These are phyloP conservation scores for Mallotus villosus DNA, from an alignment of 2,797 vertebrate species.

Conservation along the genomic window DNA sequence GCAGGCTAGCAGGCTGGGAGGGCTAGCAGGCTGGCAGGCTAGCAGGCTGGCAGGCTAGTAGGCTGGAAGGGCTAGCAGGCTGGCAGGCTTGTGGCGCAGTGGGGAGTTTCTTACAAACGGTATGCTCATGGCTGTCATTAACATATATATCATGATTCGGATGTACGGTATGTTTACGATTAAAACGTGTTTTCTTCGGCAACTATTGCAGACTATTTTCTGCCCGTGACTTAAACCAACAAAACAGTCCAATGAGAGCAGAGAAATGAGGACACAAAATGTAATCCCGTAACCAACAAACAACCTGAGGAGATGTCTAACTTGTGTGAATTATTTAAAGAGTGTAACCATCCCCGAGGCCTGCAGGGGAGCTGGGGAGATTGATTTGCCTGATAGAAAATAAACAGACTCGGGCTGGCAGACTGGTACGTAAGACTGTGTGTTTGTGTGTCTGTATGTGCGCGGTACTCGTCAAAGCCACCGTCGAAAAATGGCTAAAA, in stretches of 20 bases:
- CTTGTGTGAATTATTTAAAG: conserved; percentile 66
- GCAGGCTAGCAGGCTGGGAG: background rate
- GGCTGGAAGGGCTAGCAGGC: no score
- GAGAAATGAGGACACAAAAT: background rate
- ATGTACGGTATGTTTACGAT: background rate
- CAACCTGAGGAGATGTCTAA: conserved; percentile 59
- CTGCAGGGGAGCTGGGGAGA: conserved; percentile 63
- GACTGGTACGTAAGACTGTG: conserved; percentile 10
- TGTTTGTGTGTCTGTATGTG: conserved; percentile 32
- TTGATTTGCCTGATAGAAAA: conserved; percentile 58
- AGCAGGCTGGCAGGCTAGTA: no score
- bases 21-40: background rate
- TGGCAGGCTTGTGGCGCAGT: no score
- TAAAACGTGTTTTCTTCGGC: background rate
- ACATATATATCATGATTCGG: no score
- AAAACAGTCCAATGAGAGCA: background rate
- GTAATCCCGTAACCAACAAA: conserved; percentile 37
- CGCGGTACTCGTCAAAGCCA: background rate
- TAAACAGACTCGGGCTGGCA: conserved; percentile 63
- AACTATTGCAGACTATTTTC: background rate
- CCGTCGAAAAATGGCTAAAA: no score
- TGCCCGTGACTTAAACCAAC: conserved; percentile 2
- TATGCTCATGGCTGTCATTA: no score
- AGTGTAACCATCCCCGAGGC: conserved; percentile 61
- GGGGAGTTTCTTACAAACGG: background rate